Evolutionary conservation across 2,888 invertebrate species (phyloP).

Genomic region (Apocheima hispidaria): DNA sequence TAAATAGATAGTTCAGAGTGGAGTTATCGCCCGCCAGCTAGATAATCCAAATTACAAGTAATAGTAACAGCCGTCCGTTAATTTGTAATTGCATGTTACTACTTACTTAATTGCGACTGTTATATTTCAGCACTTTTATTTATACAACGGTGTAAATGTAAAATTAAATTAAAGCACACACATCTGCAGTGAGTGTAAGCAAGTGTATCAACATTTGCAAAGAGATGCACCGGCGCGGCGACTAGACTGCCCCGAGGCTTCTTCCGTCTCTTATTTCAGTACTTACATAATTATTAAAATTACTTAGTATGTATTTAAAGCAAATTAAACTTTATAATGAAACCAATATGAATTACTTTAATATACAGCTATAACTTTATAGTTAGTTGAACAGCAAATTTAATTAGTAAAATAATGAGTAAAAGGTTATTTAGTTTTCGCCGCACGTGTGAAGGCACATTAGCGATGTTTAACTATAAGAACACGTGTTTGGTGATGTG

Average conservation of each 20-base stretch:
- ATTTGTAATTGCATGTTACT: slow-evolving; percentile 9
- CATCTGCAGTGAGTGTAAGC: slow-evolving; percentile 1
- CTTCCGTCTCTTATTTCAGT: slow-evolving; percentile 12
- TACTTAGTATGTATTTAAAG: neutral
- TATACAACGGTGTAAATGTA: slow-evolving; percentile 6
- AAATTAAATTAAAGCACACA: slow-evolving; percentile 14
- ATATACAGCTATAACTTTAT: neutral
- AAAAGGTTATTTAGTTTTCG: neutral
- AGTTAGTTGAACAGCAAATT: slow-evolving; percentile 8
- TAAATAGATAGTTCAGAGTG: too few species aligned
- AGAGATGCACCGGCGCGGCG: slow-evolving; percentile 21
- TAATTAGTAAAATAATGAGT: slow-evolving; percentile 8
- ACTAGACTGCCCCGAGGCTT: slow-evolving; percentile 25
- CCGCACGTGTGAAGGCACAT: slow-evolving; percentile 1
- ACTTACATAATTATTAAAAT: slow-evolving; percentile 19
- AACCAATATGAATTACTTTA: neutral
- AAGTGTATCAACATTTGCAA: slow-evolving; percentile 38
- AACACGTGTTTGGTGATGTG: slow-evolving; percentile 11
- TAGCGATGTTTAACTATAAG: slow-evolving; percentile 3
- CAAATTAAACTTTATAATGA: slow-evolving; percentile 8
- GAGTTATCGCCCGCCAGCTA: too few species aligned
- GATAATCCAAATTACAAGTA: neutral
- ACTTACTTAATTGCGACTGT: slow-evolving; percentile 5
- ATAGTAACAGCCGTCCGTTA: neutral
- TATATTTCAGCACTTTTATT: slow-evolving; percentile 8